A percentile compares a stretch with the other conserved stretches of the same genome.
Conservation (phyloP, 2,113 vertebrate species). For the Antennarius striatus region DNA sequence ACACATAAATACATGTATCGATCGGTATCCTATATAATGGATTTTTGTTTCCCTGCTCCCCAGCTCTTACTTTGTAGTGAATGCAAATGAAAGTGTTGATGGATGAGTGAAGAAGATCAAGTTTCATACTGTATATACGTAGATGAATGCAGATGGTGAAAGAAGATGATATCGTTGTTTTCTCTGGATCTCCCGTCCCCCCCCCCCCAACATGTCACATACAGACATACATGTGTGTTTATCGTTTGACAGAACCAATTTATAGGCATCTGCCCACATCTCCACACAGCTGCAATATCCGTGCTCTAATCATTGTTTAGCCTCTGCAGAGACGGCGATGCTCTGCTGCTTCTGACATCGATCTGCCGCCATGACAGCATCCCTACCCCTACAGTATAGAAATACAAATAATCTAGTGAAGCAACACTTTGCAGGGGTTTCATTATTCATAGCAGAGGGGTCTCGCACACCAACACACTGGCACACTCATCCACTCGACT, state of each 20-base stretch:
- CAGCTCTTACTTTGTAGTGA: background rate
- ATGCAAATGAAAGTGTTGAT: background rate
- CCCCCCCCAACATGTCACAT: background rate
- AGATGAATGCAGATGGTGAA: conserved; percentile 38
- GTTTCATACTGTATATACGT: too few species aligned
- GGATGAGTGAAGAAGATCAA: background rate
- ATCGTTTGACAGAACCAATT: conserved; percentile 21
- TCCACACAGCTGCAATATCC: conserved; percentile 48
- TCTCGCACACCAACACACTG: conserved; percentile 19
- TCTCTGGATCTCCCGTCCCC: conserved; percentile 17
- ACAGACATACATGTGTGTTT: background rate
- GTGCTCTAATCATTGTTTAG: conserved; percentile 59
- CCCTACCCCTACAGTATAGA: conserved; percentile 24
- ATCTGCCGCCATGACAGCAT: conserved; percentile 46
- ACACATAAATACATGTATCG: too few species aligned
- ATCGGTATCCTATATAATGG: too few species aligned
- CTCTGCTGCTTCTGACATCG: conserved; percentile 54
- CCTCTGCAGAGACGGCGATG: conserved; percentile 37
- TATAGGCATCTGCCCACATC: background rate
- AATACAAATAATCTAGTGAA: conserved; percentile 44
- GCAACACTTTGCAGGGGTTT: conserved; percentile 41
- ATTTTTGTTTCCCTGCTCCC: too few species aligned
- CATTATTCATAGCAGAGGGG: conserved; percentile 54
- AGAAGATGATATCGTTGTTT: conserved; percentile 25
- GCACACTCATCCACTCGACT: conserved; percentile 30